Evolutionary conservation across 2,797 vertebrate species (phyloP).

Genomic region (Eurystomus glaucurus): DNA sequence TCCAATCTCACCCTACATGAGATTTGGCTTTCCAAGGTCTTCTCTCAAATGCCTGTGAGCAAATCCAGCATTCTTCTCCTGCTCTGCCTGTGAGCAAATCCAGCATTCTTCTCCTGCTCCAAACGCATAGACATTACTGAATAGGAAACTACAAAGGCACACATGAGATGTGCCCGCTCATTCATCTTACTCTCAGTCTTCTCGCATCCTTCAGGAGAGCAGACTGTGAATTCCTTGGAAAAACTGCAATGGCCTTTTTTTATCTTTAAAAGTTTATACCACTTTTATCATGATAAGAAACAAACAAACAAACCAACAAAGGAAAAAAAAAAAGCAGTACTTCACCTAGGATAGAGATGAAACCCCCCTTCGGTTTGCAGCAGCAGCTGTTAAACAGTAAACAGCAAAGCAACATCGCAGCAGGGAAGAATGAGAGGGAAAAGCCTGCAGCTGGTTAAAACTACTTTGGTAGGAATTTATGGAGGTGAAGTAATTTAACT

Average conservation of each 20-base stretch:
- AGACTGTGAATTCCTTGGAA: neutral
- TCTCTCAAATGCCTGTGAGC: rapidly evolving
- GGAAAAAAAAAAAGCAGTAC: neutral
- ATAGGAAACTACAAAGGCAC: constrained; percentile 15
- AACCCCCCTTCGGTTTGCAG: neutral
- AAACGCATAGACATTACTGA: neutral
- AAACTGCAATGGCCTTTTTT: neutral
- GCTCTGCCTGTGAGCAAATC: rapidly evolving
- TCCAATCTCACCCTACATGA: neutral
- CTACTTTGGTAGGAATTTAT: neutral
- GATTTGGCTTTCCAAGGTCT: neutral
- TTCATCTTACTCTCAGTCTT: neutral
- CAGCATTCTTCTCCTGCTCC: neutral
- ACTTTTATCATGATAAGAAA: neutral
- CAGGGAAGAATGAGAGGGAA: constrained; percentile 1
- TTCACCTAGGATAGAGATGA: constrained; percentile 3
- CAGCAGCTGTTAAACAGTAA: constrained; percentile 27
- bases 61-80: neutral
- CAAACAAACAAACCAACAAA: neutral
- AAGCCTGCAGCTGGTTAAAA: neutral
- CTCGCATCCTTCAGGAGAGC: neutral
- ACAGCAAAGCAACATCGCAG: constrained; percentile 3
- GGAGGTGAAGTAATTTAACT: neutral
- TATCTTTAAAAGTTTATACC: neutral
- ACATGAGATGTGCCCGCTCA: neutral